A percentile compares a stretch with the other conserved stretches of the same genome.
phyloP scores from a whole-genome alignment of 2,113 vertebrate species.

The Dipodomys spectabilis region DNA sequence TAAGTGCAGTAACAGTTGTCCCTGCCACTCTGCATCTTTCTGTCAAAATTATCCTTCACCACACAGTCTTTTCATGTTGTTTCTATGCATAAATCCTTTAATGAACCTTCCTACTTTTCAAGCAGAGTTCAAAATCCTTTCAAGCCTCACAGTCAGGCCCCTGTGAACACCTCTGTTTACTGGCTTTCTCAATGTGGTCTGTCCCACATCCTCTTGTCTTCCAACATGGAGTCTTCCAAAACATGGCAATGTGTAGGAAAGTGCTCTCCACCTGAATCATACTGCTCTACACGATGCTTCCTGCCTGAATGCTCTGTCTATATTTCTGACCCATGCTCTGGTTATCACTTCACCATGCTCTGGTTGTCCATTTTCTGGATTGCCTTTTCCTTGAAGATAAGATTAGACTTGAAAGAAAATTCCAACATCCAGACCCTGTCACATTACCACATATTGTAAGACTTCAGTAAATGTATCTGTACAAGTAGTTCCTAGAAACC shows the following conservation, averaged over 20 bases:
- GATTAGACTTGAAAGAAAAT: not conserved
- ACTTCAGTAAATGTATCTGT: not conserved
- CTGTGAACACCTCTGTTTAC: not conserved
- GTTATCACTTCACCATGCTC: not conserved
- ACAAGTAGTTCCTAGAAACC: not conserved
- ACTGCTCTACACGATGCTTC: not conserved
- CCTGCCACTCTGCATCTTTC: not conserved
- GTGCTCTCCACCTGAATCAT: not conserved
- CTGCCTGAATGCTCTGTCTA: not conserved
- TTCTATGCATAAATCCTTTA: not conserved
- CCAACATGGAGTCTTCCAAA: not conserved
- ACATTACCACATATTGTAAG: not conserved
- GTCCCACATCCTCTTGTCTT: not conserved
- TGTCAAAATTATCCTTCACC: not conserved
- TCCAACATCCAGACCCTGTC: not conserved
- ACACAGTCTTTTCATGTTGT: not conserved
- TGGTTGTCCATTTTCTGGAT: not conserved
- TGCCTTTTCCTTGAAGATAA: not conserved
- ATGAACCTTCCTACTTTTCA: not conserved
- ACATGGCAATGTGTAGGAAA: not conserved
- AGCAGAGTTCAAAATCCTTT: conserved; percentile 10
- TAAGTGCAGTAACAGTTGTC: not conserved
- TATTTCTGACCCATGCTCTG: not conserved
- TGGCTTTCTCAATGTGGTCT: not conserved
- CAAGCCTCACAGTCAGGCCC: not conserved